Conservation (phyloP, 2,113 vertebrate species). For the Pionites leucogaster region DNA sequence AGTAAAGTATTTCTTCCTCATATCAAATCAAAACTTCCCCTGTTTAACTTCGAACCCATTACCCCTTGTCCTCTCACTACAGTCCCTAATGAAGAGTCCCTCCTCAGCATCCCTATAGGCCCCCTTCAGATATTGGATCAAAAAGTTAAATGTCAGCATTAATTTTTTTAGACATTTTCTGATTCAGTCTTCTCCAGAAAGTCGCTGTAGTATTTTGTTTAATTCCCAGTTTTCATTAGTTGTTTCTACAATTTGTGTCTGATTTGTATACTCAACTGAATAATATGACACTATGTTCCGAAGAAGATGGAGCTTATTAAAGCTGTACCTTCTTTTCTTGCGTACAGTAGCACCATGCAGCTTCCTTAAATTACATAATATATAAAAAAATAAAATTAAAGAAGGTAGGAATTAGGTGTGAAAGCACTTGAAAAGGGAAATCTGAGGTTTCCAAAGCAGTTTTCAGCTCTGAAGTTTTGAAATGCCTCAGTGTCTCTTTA, state of each 20-base stretch:
- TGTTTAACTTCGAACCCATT: too few species aligned
- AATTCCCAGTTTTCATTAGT: not conserved
- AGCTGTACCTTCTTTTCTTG: not conserved
- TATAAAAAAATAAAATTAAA: not conserved
- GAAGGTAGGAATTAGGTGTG: not conserved
- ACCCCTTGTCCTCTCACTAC: too few species aligned
- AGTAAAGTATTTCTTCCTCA: too few species aligned
- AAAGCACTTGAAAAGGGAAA: not conserved
- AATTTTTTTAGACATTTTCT: not conserved
- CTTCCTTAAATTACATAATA: not conserved
- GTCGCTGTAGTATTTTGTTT: not conserved
- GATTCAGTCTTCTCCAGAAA: not conserved
- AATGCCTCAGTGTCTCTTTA: not conserved
- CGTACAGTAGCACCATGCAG: not conserved
- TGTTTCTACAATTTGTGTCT: not conserved
- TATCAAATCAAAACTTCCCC: too few species aligned
- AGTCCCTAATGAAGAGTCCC: too few species aligned
- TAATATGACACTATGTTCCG: not conserved
- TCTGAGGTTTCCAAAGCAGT: not conserved
- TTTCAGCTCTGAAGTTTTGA: not conserved
- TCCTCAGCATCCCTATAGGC: too few species aligned
- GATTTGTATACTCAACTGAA: not conserved
- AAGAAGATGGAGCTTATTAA: not conserved
- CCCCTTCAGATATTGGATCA: not conserved
- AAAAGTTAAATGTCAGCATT: not conserved